Evolutionary conservation across 2,888 invertebrate species (phyloP), one percentile per base, ranked within the genome.

Genomic region (Charanyca ferruginea): DNA sequence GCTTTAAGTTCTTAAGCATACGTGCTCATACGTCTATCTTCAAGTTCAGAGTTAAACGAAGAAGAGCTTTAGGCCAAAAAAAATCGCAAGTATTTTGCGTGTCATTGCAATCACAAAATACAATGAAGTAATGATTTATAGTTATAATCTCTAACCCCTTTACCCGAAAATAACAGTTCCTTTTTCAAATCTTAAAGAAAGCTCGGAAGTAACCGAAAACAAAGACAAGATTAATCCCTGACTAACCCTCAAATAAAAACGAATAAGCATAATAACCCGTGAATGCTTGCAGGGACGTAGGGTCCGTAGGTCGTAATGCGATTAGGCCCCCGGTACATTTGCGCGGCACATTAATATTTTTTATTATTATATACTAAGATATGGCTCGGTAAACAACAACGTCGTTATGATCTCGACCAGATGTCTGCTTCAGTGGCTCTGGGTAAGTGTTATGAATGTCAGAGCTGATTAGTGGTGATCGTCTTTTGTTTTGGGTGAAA

Each of bases 211-310:
- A 48, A 49, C 59, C 42, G 67, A 76, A 66, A 72, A 72, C 70
- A 73, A 70, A 68, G 73, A 79, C 71, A 80, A 84, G 81, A 76
- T 76, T 71, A 77, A 85, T 83, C 75, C 82, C 79, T 75, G 48
- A 38, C 75, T 83, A n/a, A 86, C 90, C 91, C 89, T 84, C 60
- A 73, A 86, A 92, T 91, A 92, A 92, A 93, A 93, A 91, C 89
- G 91, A 83, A 92, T 90, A 88, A 91, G 86, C 88, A 94, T 93
- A 94, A 95, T 93, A 94, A 89, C 87, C 93, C 93, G 93, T 94
- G 91, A 94, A 93, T 90, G 85, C 85, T 89, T 88, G 89, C 93
- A 93, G 93, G 85, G 67, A 25, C 61, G 38, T 25, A 42, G 54
- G 41, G 55, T 32, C 35, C 28, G 54, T 42, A 91, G 83, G 86